Conservation (phyloP, 2,888 invertebrate genomes). For the Tenthredo mesomela region DNA sequence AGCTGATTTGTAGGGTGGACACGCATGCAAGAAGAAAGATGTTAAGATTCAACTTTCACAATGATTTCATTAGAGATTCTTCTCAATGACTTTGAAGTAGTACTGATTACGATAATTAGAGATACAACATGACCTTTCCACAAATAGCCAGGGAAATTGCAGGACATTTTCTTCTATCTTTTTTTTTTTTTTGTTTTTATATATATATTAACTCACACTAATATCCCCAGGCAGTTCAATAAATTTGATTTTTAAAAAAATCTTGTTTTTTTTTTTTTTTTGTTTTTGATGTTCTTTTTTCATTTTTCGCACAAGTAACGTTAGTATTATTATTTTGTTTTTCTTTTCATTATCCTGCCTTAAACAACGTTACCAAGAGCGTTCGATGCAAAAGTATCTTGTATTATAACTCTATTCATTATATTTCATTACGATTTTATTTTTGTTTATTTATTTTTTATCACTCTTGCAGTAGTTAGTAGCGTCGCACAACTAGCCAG, state of each 20-base stretch:
- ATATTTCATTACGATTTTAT: constrained; percentile 53
- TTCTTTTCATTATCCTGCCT: background rate
- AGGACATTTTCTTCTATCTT: constrained; percentile 5
- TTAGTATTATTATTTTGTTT: background rate
- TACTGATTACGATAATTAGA: constrained; percentile 37
- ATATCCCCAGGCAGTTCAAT: background rate
- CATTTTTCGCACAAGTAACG: background rate
- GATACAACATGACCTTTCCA: constrained; percentile 28
- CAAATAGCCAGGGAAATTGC: constrained; percentile 25
- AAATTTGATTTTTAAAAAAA: constrained; percentile 7
- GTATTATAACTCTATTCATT: constrained; percentile 51
- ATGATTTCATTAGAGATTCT: constrained; percentile 7
- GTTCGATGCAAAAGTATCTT: constrained; percentile 49
- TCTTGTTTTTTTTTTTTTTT: background rate
- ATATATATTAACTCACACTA: background rate
- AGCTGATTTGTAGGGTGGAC: constrained; percentile 65
- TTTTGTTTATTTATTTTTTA: constrained; percentile 8
- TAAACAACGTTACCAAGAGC: background rate
- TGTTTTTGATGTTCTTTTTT: background rate
- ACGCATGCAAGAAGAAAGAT: constrained; percentile 24
- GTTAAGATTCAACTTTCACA: background rate
- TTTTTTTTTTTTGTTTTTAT: background rate
- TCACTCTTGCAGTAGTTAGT: constrained; percentile 59
- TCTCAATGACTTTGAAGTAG: constrained; percentile 36
- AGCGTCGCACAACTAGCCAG: constrained; percentile 67